Percentiles rank a stretch among this genome's conserved stretches.
Evolutionary conservation across 2,113 vertebrate genomes (phyloP).

Genomic region (Zosterops japonicus): DNA sequence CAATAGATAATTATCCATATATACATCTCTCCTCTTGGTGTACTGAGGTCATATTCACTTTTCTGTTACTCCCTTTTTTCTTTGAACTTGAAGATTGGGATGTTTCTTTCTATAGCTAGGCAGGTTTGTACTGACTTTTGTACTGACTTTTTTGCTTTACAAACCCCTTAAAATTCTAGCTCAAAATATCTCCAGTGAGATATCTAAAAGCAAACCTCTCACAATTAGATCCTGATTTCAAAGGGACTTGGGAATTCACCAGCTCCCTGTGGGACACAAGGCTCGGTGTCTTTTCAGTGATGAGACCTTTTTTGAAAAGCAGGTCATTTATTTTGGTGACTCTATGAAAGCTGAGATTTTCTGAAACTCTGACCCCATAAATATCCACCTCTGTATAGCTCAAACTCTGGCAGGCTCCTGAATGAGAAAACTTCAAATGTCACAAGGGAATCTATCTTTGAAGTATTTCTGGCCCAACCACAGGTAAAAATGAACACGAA

Average conservation of each 20-base stretch:
- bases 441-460: conserved; percentile 14
- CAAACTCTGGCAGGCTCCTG: neutral
- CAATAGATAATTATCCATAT: neutral
- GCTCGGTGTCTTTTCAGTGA: neutral
- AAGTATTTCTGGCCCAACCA: conserved; percentile 36
- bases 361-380: conserved; percentile 16
- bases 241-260: neutral
- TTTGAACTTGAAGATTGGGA: neutral
- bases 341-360: neutral
- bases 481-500: conserved; percentile 33
- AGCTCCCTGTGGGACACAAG: neutral
- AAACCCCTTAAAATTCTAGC: neutral
- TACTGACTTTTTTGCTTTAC: neutral
- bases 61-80: neutral
- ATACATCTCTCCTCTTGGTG: neutral
- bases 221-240: conserved; percentile 1
- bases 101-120: neutral
- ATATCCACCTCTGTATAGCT: neutral
- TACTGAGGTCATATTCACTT: neutral
- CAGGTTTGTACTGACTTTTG: neutral
- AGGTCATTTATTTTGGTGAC: conserved; percentile 38
- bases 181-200: neutral
- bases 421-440: conserved; percentile 31
- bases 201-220: neutral
- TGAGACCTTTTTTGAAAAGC: neutral